Evolutionary conservation across 2,888 invertebrate species (phyloP).

Genomic region (Orchesellides sinensis): DNA sequence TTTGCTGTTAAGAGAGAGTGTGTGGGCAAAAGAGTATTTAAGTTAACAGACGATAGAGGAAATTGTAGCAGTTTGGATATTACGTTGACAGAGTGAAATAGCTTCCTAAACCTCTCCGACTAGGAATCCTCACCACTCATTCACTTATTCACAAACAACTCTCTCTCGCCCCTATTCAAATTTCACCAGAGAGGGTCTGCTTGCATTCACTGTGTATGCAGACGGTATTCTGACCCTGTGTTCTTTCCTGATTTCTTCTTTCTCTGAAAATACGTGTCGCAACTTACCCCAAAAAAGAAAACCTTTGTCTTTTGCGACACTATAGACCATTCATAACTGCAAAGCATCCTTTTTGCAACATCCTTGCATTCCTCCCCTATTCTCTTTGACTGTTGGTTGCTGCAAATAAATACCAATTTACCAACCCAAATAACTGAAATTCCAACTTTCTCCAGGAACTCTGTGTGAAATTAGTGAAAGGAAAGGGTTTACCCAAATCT

Average conservation of each 20-base stretch:
- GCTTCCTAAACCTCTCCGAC: conserved; percentile 50
- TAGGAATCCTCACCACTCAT: conserved; percentile 8
- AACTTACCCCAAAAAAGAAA: conserved; percentile 52
- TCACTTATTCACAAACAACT: neutral
- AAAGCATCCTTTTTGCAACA: neutral
- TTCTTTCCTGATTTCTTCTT: neutral
- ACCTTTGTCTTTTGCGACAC: neutral
- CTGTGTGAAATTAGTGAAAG: conserved; percentile 30
- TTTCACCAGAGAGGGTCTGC: conserved; percentile 40
- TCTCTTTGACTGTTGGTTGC: conserved; percentile 39
- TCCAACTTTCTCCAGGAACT: conserved; percentile 24
- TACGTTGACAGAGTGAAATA: conserved; percentile 70
- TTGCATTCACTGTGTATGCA: conserved; percentile 14
- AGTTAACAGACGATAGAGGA: conserved; percentile 67
- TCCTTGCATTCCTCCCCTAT: neutral
- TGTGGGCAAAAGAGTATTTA: conserved; percentile 48
- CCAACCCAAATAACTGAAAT: conserved; percentile 16
- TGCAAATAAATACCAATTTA: conserved; percentile 30
- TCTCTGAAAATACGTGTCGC: conserved; percentile 46
- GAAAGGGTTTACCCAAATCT: conserved; percentile 20
- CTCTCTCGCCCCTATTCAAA: conserved; percentile 55
- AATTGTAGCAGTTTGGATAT: conserved; percentile 71
- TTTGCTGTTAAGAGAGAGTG: conserved; percentile 19
- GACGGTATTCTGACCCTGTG: conserved; percentile 35
- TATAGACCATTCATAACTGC: neutral